Evolutionary conservation across 2,113 vertebrate genomes (phyloP), one percentile per base, ranked within the genome.

Genomic region (Sander lucioperca): DNA sequence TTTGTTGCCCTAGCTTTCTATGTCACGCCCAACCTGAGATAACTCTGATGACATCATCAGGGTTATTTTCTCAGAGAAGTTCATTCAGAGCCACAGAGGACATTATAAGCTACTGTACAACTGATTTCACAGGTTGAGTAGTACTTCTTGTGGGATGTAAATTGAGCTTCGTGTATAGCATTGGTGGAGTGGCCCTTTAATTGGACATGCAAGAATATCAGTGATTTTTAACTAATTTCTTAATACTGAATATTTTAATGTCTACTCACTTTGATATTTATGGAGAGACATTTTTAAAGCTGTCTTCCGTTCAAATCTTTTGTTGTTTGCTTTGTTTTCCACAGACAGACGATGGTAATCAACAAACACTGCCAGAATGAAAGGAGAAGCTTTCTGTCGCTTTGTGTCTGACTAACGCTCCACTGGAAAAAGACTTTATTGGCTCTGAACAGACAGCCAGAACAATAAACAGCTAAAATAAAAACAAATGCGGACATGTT

Each of bases 301-400:
- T 54, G 56, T 67, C 19, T 36, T 73, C 12, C 1, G 0, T 81
- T 53, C 1, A 84, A 69, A 76, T 68, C 3, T 50, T 68, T 73
- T 57, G 18, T 84, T 57, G 5, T 87, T 88, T 93, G 72, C 61
- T 90, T 91, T 89, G 30, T 87, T 86, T 90, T 87, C 61, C 53
- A 69, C 85, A 91, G 92, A 77, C 25, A 66, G 79, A 72, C 5
- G 19, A 65, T 51, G 2, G 16, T 72, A 81, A 82, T 86, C 87
- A 85, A 59, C 65, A 78, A 83, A 88, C 23, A 25, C 21, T 45
- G 74, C 51, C 71, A 84, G 84, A 85, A 87, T 89, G 83, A 87
- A 43, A 39, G 39, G n/a, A 79, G 68, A 86, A 53, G 75, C 62
- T 79, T 59, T 88, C 70, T 80, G 85, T 82, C 19, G 21, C 78